phyloP scores from a whole-genome alignment of 2,888 invertebrate genomes.

The Oligia strigilis region DNA sequence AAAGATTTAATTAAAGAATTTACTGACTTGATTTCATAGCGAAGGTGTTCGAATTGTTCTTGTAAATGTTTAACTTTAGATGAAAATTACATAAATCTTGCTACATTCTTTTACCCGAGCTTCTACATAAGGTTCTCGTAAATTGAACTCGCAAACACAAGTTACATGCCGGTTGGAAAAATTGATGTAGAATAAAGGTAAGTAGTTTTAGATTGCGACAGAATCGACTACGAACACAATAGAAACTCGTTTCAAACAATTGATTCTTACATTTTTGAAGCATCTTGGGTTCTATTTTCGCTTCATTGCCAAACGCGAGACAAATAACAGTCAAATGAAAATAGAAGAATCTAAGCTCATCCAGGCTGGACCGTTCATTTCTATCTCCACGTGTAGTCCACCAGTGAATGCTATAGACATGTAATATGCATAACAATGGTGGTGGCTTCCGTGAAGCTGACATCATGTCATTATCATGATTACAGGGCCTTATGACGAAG shows the following conservation, averaged over 20 bases:
- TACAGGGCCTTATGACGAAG: conserved; percentile 51
- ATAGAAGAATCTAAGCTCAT: conserved; percentile 40
- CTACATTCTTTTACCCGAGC: conserved; percentile 4
- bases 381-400: conserved; percentile 48
- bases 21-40: not conserved
- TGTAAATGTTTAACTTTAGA: not conserved
- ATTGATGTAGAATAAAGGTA: conserved; percentile 50
- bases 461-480: conserved; percentile 62
- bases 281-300: conserved; percentile 45
- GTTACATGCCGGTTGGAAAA: conserved; percentile 40
- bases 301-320: conserved; percentile 35
- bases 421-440: conserved; percentile 70
- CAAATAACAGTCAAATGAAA: conserved; percentile 15
- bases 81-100: conserved; percentile 5
- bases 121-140: conserved; percentile 9
- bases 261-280: conserved; percentile 50
- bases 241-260: conserved; percentile 60
- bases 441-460: conserved; percentile 60
- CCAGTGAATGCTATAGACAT: conserved; percentile 63
- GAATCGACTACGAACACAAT: conserved; percentile 56
- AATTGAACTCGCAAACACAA: conserved; percentile 39
- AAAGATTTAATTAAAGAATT: conserved; percentile 8
- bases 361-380: conserved; percentile 42
- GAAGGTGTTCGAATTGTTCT: not conserved
- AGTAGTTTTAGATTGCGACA: conserved; percentile 52